Conservation (phyloP, 2,113 vertebrate species). For the Rissa tridactyla region DNA sequence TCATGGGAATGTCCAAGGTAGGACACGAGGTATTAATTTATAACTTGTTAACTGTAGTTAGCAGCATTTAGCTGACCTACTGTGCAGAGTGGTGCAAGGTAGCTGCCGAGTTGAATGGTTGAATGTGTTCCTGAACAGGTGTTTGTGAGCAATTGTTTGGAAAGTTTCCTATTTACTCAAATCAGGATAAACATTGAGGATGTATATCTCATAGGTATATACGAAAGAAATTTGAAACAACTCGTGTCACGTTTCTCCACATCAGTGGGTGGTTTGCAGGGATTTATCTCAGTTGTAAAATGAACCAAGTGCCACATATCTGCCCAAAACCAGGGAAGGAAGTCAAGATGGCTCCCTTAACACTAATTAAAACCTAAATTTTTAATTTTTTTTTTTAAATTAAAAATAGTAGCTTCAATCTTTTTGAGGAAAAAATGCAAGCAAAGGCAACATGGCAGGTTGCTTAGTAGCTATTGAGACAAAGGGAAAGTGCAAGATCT, state of each 20-base stretch:
- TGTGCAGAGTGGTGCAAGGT: background rate
- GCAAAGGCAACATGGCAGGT: background rate
- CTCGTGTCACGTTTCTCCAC: background rate
- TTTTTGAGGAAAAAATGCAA: background rate
- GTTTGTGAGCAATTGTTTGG: background rate
- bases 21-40: background rate
- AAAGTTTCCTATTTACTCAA: background rate
- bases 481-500: background rate
- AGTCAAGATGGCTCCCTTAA: background rate
- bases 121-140: background rate
- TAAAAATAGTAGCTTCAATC: background rate
- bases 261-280: background rate
- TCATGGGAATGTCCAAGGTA: background rate
- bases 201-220: background rate
- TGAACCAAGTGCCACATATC: background rate
- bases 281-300: background rate
- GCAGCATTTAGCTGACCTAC: background rate
- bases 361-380: background rate
- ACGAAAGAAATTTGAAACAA: background rate
- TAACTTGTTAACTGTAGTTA: background rate
- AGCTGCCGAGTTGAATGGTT: background rate
- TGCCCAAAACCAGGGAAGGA: background rate
- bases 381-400: background rate
- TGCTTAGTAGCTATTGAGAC: background rate
- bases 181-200: background rate